phyloP scores from a whole-genome alignment of 53 echinoderm and acorn worm species.

The Paracentrotus lividus region DNA sequence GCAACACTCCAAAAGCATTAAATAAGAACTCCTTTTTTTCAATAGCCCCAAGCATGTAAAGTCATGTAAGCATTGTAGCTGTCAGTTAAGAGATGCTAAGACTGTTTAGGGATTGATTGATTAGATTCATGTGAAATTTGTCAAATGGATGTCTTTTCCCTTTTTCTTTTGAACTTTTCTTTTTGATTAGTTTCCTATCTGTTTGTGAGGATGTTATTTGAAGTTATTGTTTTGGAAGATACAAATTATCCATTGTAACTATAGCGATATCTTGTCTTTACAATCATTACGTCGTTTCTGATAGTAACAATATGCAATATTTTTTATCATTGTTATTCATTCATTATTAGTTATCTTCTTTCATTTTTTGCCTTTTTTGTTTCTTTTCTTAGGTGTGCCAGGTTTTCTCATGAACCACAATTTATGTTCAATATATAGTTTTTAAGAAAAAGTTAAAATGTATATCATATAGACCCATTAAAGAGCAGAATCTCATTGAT shows the following conservation, averaged over 20 bases:
- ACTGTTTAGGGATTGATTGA: slow-evolving; percentile 3
- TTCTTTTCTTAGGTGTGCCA: no score
- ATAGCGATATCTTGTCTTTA: no score
- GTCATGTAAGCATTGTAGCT: slow-evolving; percentile 1
- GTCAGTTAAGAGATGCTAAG: background rate
- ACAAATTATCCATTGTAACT: background rate
- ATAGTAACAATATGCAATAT: no score
- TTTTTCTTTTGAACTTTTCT: background rate
- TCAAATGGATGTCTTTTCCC: background rate
- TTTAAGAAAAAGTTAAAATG: background rate
- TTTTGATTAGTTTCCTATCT: background rate
- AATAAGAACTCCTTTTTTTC: slow-evolving; percentile 48
- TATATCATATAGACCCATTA: background rate
- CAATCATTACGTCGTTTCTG: no score
- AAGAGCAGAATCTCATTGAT: background rate
- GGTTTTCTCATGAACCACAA: background rate
- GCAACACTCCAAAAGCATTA: background rate
- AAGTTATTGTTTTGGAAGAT: background rate
- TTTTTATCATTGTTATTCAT: no score
- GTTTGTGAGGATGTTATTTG: background rate
- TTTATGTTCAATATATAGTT: background rate
- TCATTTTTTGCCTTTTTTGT: background rate
- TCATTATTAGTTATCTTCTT: background rate
- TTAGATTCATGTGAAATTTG: background rate
- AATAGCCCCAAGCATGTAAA: slow-evolving; percentile 11